phyloP scores from a whole-genome alignment of 2,888 invertebrate genomes.

The Aproaerema taeniolella region DNA sequence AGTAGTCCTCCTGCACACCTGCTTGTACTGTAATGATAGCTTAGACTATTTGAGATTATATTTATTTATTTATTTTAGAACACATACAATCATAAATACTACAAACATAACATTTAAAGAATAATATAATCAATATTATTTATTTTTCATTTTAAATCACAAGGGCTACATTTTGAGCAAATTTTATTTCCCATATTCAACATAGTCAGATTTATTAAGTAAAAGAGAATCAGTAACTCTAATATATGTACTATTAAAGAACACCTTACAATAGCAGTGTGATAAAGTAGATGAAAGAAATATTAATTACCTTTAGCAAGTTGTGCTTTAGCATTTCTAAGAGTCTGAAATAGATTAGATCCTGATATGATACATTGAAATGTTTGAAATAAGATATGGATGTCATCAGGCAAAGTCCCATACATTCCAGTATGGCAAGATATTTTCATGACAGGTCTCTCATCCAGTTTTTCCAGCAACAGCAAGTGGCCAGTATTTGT shows the following conservation, averaged over 20 bases:
- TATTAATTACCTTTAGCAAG: constrained; percentile 91
- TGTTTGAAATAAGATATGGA: constrained; percentile 84
- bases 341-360: constrained; percentile 86
- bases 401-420: constrained; percentile 79
- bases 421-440: constrained; percentile 84
- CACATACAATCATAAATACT: background rate
- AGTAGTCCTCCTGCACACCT: constrained; percentile 77
- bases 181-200: no score
- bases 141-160: no score
- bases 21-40: constrained; percentile 80
- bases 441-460: constrained; percentile 85
- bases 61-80: no score
- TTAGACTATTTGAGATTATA: no score
- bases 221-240: no score
- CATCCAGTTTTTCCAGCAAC: constrained; percentile 89
- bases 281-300: no score
- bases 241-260: no score
- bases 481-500: constrained; percentile 91
- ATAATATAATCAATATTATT: background rate
- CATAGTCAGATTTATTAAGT: no score
- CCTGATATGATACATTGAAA: constrained; percentile 86
- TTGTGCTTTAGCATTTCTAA: constrained; percentile 87
- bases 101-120: constrained; percentile 17
- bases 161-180: no score
- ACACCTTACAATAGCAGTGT: no score